Conservation (phyloP, 1,140 invertebrate species). For the Brachionus asplanchnoidis region DNA sequence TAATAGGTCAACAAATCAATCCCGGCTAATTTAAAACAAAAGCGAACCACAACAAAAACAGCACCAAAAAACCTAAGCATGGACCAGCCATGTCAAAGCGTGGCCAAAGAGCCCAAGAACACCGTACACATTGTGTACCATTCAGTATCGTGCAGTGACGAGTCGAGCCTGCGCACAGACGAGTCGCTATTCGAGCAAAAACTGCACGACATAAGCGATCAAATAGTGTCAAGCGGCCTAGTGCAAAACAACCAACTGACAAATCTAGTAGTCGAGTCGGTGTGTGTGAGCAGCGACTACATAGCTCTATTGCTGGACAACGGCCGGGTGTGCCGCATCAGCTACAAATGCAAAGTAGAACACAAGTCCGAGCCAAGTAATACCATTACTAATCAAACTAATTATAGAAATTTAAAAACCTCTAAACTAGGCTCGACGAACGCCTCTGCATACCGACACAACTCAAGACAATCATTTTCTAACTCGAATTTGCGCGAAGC, state of each 20-base stretch:
- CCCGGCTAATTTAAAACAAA: neutral
- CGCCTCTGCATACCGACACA: neutral
- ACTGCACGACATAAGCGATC: constrained; percentile 2
- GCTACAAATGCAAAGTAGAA: constrained; percentile 36
- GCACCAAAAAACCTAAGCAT: neutral
- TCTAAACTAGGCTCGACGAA: constrained; percentile 24
- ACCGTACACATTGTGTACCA: neutral
- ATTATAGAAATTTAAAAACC: constrained; percentile 5
- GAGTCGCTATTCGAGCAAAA: neutral
- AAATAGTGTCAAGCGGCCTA: neutral
- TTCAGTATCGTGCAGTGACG: neutral
- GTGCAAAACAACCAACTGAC: neutral
- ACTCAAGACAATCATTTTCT: neutral
- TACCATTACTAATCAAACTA: neutral
- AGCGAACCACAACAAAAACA: neutral
- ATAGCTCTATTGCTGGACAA: constrained; percentile 30
- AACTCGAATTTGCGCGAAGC: constrained; percentile 18
- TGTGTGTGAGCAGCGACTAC: neutral
- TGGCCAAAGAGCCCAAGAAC: constrained; percentile 25
- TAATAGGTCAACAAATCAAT: neutral
- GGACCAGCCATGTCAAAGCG: neutral
- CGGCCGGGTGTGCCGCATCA: neutral
- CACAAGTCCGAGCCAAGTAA: neutral
- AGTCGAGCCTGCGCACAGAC: neutral
- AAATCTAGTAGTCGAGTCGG: constrained; percentile 33